Conservation (phyloP, 2,888 invertebrate species). For the Drosophila rubida region DNA sequence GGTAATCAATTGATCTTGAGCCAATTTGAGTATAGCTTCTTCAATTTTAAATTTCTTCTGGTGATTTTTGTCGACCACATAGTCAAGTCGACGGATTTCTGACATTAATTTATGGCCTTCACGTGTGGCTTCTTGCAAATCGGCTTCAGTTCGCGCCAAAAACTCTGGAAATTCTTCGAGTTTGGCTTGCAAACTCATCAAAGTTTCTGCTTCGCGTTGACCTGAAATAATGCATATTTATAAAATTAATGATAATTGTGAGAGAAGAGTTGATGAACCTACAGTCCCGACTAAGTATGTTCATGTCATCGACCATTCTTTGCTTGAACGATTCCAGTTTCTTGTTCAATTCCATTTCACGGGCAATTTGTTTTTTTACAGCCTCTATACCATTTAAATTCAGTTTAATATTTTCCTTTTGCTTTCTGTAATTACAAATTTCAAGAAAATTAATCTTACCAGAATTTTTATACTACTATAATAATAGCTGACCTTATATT, state of each 20-base stretch:
- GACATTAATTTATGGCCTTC: constrained; percentile 82
- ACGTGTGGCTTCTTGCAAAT: constrained; percentile 86
- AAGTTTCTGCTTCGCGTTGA: constrained; percentile 86
- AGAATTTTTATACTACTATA: too few species aligned
- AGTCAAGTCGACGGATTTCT: constrained; percentile 81
- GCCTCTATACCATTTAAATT: constrained; percentile 88
- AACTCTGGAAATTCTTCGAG: constrained; percentile 87
- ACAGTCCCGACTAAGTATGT: constrained; percentile 72
- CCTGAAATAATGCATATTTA: constrained; percentile 80
- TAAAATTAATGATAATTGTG: neutral
- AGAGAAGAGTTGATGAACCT: constrained; percentile 46
- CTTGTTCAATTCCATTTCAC: constrained; percentile 89
- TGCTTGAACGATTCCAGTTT: constrained; percentile 87
- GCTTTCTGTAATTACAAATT: constrained; percentile 84
- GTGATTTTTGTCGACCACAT: constrained; percentile 86
- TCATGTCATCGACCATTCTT: constrained; percentile 87
- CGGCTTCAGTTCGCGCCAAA: constrained; percentile 88
- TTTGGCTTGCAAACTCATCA: constrained; percentile 86
- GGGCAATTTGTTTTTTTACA: constrained; percentile 88
- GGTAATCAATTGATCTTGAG: constrained; percentile 89
- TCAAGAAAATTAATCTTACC: neutral
- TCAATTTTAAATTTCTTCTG: constrained; percentile 88
- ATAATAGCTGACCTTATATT: constrained; percentile 88
- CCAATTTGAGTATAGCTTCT: constrained; percentile 87
- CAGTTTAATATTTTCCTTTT: constrained; percentile 87